Evolutionary conservation across 2,113 vertebrate species (phyloP).

Genomic region (Mastomys coucha): DNA sequence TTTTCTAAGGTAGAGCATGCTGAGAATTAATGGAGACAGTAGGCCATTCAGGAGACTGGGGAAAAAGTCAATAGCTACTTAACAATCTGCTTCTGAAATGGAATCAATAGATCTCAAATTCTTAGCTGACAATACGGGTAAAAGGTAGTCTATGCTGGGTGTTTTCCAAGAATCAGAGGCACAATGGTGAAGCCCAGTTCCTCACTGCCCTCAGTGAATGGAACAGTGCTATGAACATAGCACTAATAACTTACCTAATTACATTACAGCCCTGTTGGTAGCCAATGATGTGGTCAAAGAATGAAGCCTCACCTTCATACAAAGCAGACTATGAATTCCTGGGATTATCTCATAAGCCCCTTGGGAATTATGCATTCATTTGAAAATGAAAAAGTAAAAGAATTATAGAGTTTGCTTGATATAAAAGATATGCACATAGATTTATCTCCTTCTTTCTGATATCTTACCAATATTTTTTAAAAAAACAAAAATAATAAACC

Average conservation of each 20-base stretch:
- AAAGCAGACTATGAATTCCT: not conserved
- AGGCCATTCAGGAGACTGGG: not conserved
- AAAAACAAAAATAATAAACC: not conserved
- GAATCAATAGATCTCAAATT: not conserved
- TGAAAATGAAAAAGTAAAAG: slow-evolving; percentile 18
- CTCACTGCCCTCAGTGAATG: not conserved
- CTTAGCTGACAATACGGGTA: not conserved
- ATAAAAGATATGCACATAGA: not conserved
- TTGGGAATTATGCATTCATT: not conserved
- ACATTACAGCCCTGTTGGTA: rapidly evolving
- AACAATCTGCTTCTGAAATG: not conserved
- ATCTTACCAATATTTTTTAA: not conserved
- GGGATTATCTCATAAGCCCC: not conserved
- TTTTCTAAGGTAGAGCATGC: not conserved
- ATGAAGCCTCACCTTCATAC: not conserved
- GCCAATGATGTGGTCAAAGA: not conserved
- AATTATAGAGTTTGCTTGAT: not conserved
- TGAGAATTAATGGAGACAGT: not conserved
- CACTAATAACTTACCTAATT: not conserved
- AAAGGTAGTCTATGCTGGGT: not conserved
- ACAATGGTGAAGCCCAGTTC: not conserved
- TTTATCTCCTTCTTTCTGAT: not conserved
- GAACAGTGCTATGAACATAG: no score
- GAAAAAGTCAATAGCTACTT: not conserved
- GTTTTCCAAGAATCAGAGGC: not conserved